Conservation (phyloP, 2,797 vertebrate genomes). For the Pipistrellus kuhlii region DNA sequence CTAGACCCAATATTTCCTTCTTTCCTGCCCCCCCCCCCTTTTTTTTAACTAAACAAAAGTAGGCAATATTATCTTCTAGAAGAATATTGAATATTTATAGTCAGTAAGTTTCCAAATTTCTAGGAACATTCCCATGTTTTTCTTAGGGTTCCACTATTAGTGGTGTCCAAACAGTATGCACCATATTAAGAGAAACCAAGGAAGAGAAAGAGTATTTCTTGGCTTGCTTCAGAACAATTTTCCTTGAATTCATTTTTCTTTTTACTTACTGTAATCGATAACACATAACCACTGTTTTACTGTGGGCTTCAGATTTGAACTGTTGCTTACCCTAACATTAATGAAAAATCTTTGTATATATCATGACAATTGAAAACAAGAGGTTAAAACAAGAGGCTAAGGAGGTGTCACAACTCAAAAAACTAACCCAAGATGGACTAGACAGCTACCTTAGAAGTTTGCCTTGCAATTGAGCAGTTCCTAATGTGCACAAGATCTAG, state of each 20-base stretch:
- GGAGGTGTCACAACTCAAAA: not conserved
- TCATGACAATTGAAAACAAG: not conserved
- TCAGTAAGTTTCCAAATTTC: not conserved
- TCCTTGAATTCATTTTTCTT: slow-evolving; percentile 45
- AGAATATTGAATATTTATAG: not conserved
- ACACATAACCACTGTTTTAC: not conserved
- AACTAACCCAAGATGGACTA: not conserved
- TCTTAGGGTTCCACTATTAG: not conserved
- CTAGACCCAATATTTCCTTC: too few species aligned
- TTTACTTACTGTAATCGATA: not conserved
- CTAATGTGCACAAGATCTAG: not conserved
- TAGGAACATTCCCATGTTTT: not conserved
- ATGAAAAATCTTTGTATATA: not conserved
- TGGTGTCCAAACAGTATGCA: not conserved
- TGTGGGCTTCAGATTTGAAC: slow-evolving; percentile 13
- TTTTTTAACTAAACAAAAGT: not conserved
- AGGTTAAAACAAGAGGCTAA: not conserved
- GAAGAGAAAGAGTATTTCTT: not conserved
- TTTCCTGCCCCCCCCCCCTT: too few species aligned
- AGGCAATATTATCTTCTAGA: not conserved
- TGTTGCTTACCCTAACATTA: not conserved
- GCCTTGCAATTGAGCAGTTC: not conserved
- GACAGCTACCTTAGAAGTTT: not conserved
- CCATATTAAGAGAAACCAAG: not conserved
- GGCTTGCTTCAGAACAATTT: not conserved